phyloP scores from a whole-genome alignment of 2,888 invertebrate species.

The Chrysina gloriosa region DNA sequence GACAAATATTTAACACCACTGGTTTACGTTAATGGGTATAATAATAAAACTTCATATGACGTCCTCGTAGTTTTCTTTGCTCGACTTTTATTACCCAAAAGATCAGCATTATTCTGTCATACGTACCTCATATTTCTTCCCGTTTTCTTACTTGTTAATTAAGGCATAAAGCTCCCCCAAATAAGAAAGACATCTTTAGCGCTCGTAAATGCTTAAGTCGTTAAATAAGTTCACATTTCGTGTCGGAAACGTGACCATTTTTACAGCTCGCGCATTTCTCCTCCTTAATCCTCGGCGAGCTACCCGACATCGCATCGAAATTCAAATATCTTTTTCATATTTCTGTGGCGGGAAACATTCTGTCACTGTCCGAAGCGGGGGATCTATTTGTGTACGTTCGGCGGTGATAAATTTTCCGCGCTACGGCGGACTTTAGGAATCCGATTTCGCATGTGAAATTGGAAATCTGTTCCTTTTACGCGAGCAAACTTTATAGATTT shows the following conservation, averaged over 20 bases:
- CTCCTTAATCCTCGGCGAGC: neutral
- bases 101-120: neutral
- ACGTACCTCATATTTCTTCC: neutral
- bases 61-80: conserved; percentile 2
- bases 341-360: neutral
- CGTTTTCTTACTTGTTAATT: conserved; percentile 19
- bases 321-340: conserved; percentile 14
- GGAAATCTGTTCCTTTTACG: conserved; percentile 19
- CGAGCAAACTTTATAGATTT: conserved; percentile 24
- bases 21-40: neutral
- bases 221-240: conserved; percentile 31
- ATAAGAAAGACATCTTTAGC: conserved; percentile 21
- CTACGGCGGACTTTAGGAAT: neutral
- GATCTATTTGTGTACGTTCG: neutral
- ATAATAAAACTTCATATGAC: neutral
- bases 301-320: neutral
- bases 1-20: conserved; percentile 1
- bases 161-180: conserved; percentile 27
- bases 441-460: conserved; percentile 19
- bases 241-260: conserved; percentile 28
- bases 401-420: conserved; percentile 11
- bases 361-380: neutral
- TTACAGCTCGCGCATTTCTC: neutral
- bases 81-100: neutral
- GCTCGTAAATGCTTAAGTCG: conserved; percentile 18